phyloP scores from a whole-genome alignment of 1,140 invertebrate species.

The Laupala kohalensis region DNA sequence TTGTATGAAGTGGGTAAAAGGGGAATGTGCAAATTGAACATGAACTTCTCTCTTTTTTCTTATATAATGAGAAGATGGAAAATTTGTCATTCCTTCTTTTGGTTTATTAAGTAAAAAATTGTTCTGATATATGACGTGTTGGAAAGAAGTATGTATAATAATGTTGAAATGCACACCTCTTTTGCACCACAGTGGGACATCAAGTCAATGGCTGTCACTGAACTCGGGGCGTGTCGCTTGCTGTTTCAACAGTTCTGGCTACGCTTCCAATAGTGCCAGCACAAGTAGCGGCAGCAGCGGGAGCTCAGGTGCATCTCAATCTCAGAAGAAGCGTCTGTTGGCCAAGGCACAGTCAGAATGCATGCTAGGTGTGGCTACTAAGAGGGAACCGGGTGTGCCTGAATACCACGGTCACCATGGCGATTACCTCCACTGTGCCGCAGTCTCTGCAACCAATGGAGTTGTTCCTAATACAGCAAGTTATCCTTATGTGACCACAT shows the following conservation, averaged over 20 bases:
- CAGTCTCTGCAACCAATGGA: background rate
- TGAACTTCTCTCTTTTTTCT: no score
- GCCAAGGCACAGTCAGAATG: conserved; percentile 79
- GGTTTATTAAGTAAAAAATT: no score
- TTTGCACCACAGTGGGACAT: background rate
- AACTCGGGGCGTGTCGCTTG: background rate
- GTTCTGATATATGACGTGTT: no score
- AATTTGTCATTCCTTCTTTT: no score
- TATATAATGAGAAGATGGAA: no score
- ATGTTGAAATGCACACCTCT: conserved; percentile 1
- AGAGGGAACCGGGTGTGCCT: conserved; percentile 31
- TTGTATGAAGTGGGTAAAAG: no score
- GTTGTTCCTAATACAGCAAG: conserved; percentile 20
- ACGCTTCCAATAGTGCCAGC: background rate
- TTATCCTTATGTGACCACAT: conserved; percentile 39
- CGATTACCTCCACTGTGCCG: background rate
- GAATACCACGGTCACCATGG: conserved; percentile 20
- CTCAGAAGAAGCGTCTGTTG: conserved; percentile 76
- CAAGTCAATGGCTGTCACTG: background rate
- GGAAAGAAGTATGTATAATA: no score
- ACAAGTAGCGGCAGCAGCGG: background rate
- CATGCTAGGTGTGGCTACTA: conserved; percentile 32
- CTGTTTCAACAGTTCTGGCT: background rate
- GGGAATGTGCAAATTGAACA: no score
- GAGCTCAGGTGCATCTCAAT: conserved; percentile 34